Percentiles rank a stretch among this genome's conserved stretches.
phyloP scores from a whole-genome alignment of 2,113 vertebrate species.

The Mobula hypostoma region DNA sequence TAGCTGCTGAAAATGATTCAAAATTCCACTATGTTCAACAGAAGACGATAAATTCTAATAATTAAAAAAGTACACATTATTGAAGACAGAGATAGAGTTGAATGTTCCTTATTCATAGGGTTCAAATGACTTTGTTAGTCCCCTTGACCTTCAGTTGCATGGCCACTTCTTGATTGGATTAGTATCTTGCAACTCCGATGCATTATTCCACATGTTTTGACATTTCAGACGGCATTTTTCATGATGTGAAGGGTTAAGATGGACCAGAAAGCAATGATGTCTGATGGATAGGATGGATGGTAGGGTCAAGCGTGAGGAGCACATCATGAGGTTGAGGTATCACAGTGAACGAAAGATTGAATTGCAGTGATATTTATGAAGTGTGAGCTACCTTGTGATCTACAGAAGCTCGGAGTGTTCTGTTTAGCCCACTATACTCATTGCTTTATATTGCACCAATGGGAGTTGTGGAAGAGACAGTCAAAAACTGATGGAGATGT shows the following conservation, averaged over 20 bases:
- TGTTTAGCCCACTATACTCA: background rate
- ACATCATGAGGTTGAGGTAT: background rate
- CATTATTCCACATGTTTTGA: background rate
- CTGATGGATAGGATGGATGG: background rate
- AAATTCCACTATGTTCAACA: background rate
- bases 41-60: background rate
- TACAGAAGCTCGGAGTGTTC: background rate
- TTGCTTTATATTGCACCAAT: background rate
- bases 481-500: background rate
- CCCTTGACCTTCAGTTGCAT: background rate
- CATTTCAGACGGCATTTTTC: background rate
- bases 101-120: background rate
- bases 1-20: background rate
- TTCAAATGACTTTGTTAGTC: background rate
- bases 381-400: background rate
- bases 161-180: constrained; percentile 10
- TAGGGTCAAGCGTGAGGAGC: background rate
- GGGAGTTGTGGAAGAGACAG: too few relatives aligned
- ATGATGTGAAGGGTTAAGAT: background rate
- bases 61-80: background rate
- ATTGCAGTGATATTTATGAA: background rate
- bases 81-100: background rate
- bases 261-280: background rate
- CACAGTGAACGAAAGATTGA: background rate
- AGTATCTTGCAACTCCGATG: background rate